Evolutionary conservation across 2,113 vertebrate genomes (phyloP).

Genomic region (Aspiorhynchus laticeps): DNA sequence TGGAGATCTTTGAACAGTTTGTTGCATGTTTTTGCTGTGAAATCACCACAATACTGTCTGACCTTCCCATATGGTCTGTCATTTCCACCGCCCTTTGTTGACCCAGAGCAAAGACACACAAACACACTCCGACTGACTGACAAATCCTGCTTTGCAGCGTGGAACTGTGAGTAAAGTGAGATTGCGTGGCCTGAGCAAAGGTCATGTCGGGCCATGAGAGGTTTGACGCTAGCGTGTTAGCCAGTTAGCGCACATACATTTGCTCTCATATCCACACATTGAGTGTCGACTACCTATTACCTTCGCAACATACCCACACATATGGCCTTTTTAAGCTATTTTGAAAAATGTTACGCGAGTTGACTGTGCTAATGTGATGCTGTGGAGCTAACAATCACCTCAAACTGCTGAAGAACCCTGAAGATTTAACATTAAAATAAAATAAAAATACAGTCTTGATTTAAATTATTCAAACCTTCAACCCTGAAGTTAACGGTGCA

Average conservation of each 20-base stretch:
- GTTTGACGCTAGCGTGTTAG: background rate
- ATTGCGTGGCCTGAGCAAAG: slow-evolving; percentile 17
- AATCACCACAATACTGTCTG: background rate
- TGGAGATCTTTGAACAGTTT: background rate
- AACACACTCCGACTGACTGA: background rate
- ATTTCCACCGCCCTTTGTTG: background rate
- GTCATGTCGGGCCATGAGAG: slow-evolving; percentile 9
- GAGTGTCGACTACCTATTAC: background rate
- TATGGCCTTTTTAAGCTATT: background rate
- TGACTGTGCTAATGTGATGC: background rate
- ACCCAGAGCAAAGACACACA: background rate
- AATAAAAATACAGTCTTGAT: background rate
- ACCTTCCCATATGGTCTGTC: background rate
- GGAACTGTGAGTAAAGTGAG: background rate
- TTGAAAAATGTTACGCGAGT: background rate
- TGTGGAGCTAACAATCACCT: background rate
- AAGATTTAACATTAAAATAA: background rate
- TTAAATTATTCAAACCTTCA: slow-evolving; percentile 11
- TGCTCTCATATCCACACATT: background rate
- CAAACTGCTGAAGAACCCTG: background rate
- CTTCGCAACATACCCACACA: background rate
- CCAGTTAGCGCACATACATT: slow-evolving; percentile 6
- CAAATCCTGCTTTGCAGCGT: background rate
- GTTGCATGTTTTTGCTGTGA: background rate
- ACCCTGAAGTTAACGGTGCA: slow-evolving; percentile 36